These are phyloP conservation scores for Musca domestica DNA, from an alignment of 1,140 invertebrate genomes.

Conservation along the genomic window DNA sequence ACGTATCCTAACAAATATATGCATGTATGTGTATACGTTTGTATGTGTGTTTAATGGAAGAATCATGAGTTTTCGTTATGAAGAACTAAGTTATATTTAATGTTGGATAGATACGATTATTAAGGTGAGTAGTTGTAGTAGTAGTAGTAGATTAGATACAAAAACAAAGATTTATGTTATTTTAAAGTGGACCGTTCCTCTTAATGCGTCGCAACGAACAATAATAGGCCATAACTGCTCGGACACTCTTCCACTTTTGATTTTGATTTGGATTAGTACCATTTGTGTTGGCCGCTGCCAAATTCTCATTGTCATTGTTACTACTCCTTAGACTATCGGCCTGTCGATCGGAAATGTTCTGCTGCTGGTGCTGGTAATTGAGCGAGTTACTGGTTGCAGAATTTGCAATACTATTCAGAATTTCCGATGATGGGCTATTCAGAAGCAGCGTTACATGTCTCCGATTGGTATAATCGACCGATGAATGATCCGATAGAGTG, in stretches of 20 bases:
- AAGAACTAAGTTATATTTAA: too few relatives aligned
- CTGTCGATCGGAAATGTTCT: too few relatives aligned
- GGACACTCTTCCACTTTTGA: conserved; percentile 70
- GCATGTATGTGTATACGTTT: neutral
- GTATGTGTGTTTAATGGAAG: too few relatives aligned
- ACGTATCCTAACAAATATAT: neutral
- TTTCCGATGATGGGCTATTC: conserved; percentile 46
- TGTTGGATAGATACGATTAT: too few relatives aligned
- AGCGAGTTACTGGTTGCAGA: conserved; percentile 11
- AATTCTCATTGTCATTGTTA: neutral
- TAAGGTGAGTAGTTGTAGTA: too few relatives aligned
- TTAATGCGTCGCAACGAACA: conserved; percentile 82
- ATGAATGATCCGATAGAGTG: conserved; percentile 33
- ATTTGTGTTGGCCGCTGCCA: conserved; percentile 65
- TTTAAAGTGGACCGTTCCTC: conserved; percentile 63
- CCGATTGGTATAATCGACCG: conserved; percentile 26
- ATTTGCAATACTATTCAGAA: conserved; percentile 1
- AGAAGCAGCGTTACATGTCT: conserved; percentile 40
- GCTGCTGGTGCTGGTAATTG: conserved; percentile 12
- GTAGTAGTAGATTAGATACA: too few relatives aligned
- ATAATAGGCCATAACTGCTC: conserved; percentile 83
- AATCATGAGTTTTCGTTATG: too few relatives aligned
- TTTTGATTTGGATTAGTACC: neutral
- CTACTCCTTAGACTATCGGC: neutral
- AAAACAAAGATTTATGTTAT: conserved; percentile 8